These are phyloP conservation scores for Psilopsiagon aurifrons DNA, from an alignment of 2,113 vertebrate genomes.

Conservation along the genomic window DNA sequence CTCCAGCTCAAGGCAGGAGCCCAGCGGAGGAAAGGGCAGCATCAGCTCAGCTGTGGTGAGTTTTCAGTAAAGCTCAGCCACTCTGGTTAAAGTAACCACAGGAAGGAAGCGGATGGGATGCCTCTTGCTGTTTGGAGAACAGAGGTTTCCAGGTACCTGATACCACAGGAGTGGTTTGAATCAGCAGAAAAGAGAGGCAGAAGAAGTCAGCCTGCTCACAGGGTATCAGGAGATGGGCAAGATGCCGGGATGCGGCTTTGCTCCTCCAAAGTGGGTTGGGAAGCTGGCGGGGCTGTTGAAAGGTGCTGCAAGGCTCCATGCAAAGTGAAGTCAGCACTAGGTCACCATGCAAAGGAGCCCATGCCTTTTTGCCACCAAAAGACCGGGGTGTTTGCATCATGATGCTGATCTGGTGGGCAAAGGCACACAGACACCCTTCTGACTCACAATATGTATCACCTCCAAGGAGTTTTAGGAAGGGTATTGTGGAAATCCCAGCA, in stretches of 20 bases:
- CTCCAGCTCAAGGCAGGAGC: background rate
- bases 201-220: background rate
- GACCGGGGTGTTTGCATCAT: accelerated
- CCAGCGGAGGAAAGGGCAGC: accelerated
- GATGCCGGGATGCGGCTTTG: accelerated
- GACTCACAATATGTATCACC: accelerated
- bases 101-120: slow-evolving; percentile 71
- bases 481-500: background rate
- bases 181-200: background rate
- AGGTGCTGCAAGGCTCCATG: background rate
- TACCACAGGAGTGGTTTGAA: background rate
- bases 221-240: background rate
- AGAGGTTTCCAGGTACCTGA: slow-evolving; percentile 62
- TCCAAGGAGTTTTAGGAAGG: background rate
- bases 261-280: accelerated
- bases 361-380: background rate
- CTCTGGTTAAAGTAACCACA: slow-evolving; percentile 62
- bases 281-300: background rate
- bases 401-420: background rate
- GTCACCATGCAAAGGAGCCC: accelerated
- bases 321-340: background rate
- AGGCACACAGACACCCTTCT: accelerated
- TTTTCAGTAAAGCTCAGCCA: slow-evolving; percentile 74
- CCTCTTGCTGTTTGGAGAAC: background rate
- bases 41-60: slow-evolving; percentile 59